These are phyloP conservation scores for Eilema caniola DNA, from an alignment of 2,888 invertebrate species.

Conservation along the genomic window DNA sequence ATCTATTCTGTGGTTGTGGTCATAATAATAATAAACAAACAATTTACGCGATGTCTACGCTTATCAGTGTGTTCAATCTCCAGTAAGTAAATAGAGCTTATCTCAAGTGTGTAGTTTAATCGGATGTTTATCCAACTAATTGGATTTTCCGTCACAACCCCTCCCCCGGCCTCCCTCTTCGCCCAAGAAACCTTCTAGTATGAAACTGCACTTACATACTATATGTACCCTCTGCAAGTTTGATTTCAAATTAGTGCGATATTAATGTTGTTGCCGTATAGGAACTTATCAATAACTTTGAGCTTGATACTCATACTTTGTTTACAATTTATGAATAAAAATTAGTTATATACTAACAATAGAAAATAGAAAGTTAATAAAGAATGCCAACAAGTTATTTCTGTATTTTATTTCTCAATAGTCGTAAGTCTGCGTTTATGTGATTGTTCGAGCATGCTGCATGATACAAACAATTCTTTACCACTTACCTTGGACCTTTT, in stretches of 20 bases:
- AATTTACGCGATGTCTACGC: conserved; percentile 59
- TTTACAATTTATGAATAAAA: neutral
- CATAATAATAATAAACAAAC: conserved; percentile 49
- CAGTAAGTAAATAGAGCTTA: conserved; percentile 71
- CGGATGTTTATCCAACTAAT: conserved; percentile 80
- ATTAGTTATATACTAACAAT: neutral
- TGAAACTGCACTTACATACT: conserved; percentile 64
- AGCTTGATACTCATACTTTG: conserved; percentile 50
- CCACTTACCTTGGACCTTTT: too few relatives aligned
- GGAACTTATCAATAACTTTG: conserved; percentile 41
- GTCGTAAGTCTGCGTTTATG: too few relatives aligned
- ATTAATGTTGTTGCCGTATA: conserved; percentile 66
- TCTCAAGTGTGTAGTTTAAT: conserved; percentile 71
- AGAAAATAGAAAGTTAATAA: too few relatives aligned
- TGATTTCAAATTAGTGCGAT: conserved; percentile 60
- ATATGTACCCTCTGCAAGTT: conserved; percentile 45
- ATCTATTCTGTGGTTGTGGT: conserved; percentile 21
- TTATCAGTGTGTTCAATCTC: conserved; percentile 62
- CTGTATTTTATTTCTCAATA: neutral
- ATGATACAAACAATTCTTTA: neutral
- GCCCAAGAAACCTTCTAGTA: conserved; percentile 52
- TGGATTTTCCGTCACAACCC: conserved; percentile 69
- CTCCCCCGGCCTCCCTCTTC: conserved; percentile 26
- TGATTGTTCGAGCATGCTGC: too few relatives aligned
- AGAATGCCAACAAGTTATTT: neutral